Evolutionary conservation across 2,797 vertebrate species (phyloP).

Genomic region (Lacerta agilis): DNA sequence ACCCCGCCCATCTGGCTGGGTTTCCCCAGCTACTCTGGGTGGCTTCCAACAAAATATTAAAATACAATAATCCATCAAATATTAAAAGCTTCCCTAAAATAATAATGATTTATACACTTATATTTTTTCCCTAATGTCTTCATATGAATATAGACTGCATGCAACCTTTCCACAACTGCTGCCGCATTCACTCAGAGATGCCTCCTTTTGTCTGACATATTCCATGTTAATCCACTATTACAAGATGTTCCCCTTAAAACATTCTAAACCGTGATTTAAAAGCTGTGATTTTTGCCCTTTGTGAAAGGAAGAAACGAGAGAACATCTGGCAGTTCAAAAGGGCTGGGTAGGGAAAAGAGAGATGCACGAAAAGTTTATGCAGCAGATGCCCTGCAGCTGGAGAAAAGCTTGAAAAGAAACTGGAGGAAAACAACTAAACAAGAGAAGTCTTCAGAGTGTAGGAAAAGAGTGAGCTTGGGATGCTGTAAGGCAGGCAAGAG

Average conservation of each 20-base stretch:
- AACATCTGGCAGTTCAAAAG: neutral
- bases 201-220: neutral
- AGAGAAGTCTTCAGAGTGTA: neutral
- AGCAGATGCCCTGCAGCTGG: neutral
- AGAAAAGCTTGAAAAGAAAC: neutral
- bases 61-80: too few relatives aligned
- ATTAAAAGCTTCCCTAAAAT: too few relatives aligned
- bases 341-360: neutral
- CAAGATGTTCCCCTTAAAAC: neutral
- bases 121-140: neutral
- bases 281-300: neutral
- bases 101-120: neutral
- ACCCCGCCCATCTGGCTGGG: too few relatives aligned
- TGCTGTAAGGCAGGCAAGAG: neutral
- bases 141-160: neutral
- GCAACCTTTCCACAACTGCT: neutral
- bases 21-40: too few relatives aligned
- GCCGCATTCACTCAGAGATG: neutral
- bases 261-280: neutral
- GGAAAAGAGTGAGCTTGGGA: neutral
- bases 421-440: neutral
- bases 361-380: neutral
- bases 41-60: too few relatives aligned
- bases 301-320: neutral
- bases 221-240: neutral